These are phyloP conservation scores for Tigriopus californicus DNA, from an alignment of 2,888 invertebrate genomes.

Conservation along the genomic window DNA sequence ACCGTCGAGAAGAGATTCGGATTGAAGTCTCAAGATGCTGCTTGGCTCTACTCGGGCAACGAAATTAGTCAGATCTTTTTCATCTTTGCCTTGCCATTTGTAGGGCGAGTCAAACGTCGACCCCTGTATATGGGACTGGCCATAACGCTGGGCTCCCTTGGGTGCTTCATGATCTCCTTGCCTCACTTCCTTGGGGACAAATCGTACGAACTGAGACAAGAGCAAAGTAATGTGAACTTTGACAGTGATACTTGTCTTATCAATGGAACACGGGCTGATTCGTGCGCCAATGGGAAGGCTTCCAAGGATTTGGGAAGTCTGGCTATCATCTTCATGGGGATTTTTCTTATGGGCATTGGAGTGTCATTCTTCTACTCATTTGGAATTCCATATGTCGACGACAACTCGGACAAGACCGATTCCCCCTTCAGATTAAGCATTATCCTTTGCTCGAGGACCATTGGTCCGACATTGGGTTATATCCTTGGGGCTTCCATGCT, in stretches of 20 bases:
- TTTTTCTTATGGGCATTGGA: constrained; percentile 5
- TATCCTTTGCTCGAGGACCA: constrained; percentile 16
- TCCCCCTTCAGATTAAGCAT: not conserved
- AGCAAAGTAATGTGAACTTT: too few species aligned
- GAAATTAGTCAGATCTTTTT: constrained; percentile 48
- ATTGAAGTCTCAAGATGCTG: not conserved
- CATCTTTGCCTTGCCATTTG: constrained; percentile 45
- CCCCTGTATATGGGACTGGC: constrained; percentile 53
- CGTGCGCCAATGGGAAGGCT: too few species aligned
- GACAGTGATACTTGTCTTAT: too few species aligned
- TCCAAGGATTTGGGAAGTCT: not conserved
- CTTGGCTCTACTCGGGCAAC: constrained; percentile 46
- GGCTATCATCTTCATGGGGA: constrained; percentile 4
- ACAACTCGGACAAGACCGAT: not conserved
- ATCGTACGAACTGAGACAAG: not conserved
- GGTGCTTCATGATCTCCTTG: constrained; percentile 44
- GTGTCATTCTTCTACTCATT: constrained; percentile 2
- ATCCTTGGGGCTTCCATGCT: constrained; percentile 23
- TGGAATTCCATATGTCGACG: constrained; percentile 9
- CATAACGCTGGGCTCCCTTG: constrained; percentile 41
- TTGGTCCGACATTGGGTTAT: constrained; percentile 25
- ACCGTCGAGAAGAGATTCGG: constrained; percentile 1
- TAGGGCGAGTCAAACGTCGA: constrained; percentile 47
- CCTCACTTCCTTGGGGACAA: constrained; percentile 35
- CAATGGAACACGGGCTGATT: too few species aligned